Conservation (phyloP, 1,140 invertebrate genomes). For the Zophobas morio region DNA sequence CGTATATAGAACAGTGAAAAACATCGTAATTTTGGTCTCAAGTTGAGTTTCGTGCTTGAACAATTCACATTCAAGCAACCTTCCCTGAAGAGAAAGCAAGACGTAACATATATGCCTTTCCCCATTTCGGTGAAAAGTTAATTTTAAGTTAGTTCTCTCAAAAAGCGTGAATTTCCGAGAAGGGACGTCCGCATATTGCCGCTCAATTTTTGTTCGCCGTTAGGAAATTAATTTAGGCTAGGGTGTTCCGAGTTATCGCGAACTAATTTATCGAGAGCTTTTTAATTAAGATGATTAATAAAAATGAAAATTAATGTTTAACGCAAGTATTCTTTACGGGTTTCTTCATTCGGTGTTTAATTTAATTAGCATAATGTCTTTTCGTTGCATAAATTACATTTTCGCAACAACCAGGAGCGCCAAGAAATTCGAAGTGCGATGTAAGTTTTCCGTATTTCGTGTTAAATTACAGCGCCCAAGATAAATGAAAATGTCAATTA, state of each 20-base stretch:
- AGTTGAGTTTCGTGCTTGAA: no score
- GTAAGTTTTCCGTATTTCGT: no score
- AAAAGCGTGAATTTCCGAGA: no score
- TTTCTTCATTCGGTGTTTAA: not conserved
- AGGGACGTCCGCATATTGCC: no score
- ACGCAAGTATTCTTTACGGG: not conserved
- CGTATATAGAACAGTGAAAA: no score
- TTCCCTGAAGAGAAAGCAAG: no score
- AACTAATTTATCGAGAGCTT: slow-evolving; percentile 2
- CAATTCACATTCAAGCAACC: no score
- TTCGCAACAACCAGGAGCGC: slow-evolving; percentile 16
- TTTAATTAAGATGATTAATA: slow-evolving; percentile 14
- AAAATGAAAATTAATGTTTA: slow-evolving; percentile 26
- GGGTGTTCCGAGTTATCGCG: not conserved
- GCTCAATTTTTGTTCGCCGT: not conserved
- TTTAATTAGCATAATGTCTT: slow-evolving; percentile 16
- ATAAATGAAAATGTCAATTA: slow-evolving; percentile 5
- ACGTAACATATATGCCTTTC: no score
- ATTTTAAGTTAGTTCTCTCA: no score
- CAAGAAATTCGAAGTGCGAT: not conserved
- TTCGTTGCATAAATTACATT: slow-evolving; percentile 38
- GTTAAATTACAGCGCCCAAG: not conserved
- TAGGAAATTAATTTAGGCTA: not conserved
- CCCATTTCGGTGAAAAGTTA: no score
- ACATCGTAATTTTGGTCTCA: no score